Percentiles rank a stretch among this genome's conserved stretches.
Evolutionary conservation across 2,113 vertebrate genomes (phyloP).

Genomic region (Phoenicopterus ruber): DNA sequence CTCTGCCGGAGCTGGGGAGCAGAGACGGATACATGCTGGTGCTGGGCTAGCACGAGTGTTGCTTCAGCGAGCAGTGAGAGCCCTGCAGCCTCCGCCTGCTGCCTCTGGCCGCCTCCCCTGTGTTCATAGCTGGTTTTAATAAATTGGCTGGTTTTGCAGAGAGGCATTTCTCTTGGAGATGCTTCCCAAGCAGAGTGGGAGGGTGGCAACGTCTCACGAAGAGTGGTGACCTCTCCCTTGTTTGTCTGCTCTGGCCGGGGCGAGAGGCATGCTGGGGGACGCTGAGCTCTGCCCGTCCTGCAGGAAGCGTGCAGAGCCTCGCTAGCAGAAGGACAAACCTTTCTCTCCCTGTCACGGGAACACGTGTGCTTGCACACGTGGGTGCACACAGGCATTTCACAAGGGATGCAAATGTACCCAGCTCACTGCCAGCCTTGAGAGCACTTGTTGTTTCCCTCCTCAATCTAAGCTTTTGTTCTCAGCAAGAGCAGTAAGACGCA

Average conservation of each 20-base stretch:
- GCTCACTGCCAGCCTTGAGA: neutral
- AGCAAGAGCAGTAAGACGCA: neutral
- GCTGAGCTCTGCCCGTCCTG: neutral
- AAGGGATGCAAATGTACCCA: neutral
- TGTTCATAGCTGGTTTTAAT: slow-evolving; percentile 25
- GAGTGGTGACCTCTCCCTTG: slow-evolving; percentile 11
- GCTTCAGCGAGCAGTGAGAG: neutral
- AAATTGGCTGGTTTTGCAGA: slow-evolving; percentile 19
- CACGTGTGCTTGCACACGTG: neutral
- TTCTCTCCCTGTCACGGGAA: neutral
- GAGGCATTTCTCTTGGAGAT: slow-evolving; percentile 20
- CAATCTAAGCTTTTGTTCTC: slow-evolving; percentile 2
- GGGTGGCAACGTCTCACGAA: neutral
- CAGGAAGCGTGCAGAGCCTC: neutral
- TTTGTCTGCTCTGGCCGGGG: neutral
- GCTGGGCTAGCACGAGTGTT: neutral
- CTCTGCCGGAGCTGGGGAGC: accelerated
- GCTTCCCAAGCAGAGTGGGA: slow-evolving; percentile 10
- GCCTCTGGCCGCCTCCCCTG: neutral
- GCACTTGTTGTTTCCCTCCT: neutral
- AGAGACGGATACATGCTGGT: accelerated
- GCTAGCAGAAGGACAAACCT: neutral
- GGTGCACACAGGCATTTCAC: neutral
- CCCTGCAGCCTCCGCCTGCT: neutral
- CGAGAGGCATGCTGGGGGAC: neutral